These are phyloP conservation scores for Baronia brevicornis DNA, from an alignment of 2,888 invertebrate genomes.

Conservation along the genomic window DNA sequence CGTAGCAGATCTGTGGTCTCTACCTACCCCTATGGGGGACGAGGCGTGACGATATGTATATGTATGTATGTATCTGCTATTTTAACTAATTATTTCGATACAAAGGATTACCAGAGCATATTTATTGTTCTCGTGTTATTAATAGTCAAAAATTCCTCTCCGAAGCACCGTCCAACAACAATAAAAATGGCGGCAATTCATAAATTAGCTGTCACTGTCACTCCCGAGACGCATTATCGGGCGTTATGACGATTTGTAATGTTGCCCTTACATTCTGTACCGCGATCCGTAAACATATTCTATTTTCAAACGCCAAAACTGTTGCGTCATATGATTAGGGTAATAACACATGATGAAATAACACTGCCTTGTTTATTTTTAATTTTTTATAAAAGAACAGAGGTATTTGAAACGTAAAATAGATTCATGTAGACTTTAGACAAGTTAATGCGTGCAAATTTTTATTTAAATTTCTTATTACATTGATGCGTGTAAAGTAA, in stretches of 20 bases:
- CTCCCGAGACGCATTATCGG: conserved; percentile 33
- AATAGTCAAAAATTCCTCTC: conserved; percentile 12
- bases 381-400: too few relatives aligned
- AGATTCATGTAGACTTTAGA: too few relatives aligned
- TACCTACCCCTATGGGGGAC: too few relatives aligned
- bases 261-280: conserved; percentile 31
- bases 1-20: too few relatives aligned
- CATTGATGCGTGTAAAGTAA: too few relatives aligned
- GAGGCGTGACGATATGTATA: too few relatives aligned
- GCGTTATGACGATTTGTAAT: conserved; percentile 49
- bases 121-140: conserved; percentile 12
- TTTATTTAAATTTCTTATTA: too few relatives aligned
- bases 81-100: conserved; percentile 3
- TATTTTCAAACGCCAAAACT: conserved; percentile 29
- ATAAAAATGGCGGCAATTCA: conserved; percentile 26
- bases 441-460: too few relatives aligned
- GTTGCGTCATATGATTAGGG: not conserved
- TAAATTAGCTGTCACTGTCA: conserved; percentile 42
- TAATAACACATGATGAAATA: not conserved
- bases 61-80: too few relatives aligned
- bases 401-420: too few relatives aligned
- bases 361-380: too few relatives aligned
- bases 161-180: conserved; percentile 15
- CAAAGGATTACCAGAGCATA: conserved; percentile 8
- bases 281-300: conserved; percentile 33